These are phyloP conservation scores for Hippocampus guttulatus DNA, from an alignment of 2,113 vertebrate species.

Conservation along the genomic window DNA sequence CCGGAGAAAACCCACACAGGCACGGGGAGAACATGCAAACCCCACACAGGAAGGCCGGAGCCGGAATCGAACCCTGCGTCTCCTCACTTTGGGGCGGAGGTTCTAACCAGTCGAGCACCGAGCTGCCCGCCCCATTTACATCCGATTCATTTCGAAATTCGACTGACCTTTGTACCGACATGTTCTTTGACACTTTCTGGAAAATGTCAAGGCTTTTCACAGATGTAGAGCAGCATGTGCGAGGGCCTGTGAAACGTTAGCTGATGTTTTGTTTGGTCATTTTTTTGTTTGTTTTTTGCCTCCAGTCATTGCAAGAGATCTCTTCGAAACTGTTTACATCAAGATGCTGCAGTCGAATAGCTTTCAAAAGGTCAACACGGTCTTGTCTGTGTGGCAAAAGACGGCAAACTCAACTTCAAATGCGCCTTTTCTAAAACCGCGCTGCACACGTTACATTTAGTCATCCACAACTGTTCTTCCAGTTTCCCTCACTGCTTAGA, in stretches of 20 bases:
- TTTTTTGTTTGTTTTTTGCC: constrained; percentile 5
- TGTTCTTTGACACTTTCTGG: constrained; percentile 53
- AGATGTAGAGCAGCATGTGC: constrained; percentile 42
- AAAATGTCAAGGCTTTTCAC: constrained; percentile 57
- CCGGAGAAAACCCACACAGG: no score
- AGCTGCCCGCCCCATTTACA: neutral
- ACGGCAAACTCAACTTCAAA: neutral
- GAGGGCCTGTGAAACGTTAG: constrained; percentile 6
- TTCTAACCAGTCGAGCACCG: no score
- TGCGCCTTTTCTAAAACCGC: neutral
- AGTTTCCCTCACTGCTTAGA: no score
- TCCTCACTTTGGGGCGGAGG: no score
- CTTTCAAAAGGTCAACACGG: constrained; percentile 6
- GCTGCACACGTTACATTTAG: neutral
- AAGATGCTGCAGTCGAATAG: neutral
- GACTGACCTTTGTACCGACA: constrained; percentile 52
- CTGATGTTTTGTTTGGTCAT: neutral
- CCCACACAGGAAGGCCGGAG: no score
- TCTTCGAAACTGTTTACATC: neutral
- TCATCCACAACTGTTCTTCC: neutral
- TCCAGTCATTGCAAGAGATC: constrained; percentile 10
- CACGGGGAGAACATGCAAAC: no score
- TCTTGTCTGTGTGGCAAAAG: neutral
- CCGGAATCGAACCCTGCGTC: no score
- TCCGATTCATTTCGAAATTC: constrained; percentile 35